Evolutionary conservation across 2,888 invertebrate genomes (phyloP).

Genomic region (Acleris laterana): DNA sequence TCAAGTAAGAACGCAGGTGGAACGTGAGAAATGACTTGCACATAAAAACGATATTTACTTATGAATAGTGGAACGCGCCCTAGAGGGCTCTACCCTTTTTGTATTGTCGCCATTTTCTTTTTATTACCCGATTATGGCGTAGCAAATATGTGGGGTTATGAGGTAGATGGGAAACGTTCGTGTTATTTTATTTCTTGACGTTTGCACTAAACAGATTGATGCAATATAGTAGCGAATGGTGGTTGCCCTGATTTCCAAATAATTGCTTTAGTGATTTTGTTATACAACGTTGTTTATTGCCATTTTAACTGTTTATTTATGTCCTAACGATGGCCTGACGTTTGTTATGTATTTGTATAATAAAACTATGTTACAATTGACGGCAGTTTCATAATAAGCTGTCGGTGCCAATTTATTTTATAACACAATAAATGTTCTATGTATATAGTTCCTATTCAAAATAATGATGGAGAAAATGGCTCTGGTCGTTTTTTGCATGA

Average conservation of each 20-base stretch:
- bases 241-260: not conserved
- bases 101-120: constrained; percentile 37
- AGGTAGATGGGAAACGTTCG: constrained; percentile 28
- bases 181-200: constrained; percentile 31
- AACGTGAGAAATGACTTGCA: constrained; percentile 34
- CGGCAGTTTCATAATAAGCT: too few relatives aligned
- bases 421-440: too few relatives aligned
- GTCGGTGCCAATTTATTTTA: too few relatives aligned
- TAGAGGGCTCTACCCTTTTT: constrained; percentile 38
- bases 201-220: constrained; percentile 21
- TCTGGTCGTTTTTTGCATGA: too few relatives aligned
- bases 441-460: too few relatives aligned
- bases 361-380: too few relatives aligned
- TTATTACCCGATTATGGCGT: constrained; percentile 37
- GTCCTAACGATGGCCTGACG: too few relatives aligned
- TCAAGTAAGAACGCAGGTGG: constrained; percentile 30
- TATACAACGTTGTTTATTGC: not conserved
- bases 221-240: constrained; percentile 10
- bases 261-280: not conserved
- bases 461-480: too few relatives aligned
- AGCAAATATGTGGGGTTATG: constrained; percentile 34
- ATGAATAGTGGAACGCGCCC: constrained; percentile 44
- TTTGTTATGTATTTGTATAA: too few relatives aligned
- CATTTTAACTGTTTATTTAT: too few relatives aligned
- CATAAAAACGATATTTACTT: constrained; percentile 47